phyloP scores from a whole-genome alignment of 2,888 invertebrate species.

The Brassicogethes aeneus region DNA sequence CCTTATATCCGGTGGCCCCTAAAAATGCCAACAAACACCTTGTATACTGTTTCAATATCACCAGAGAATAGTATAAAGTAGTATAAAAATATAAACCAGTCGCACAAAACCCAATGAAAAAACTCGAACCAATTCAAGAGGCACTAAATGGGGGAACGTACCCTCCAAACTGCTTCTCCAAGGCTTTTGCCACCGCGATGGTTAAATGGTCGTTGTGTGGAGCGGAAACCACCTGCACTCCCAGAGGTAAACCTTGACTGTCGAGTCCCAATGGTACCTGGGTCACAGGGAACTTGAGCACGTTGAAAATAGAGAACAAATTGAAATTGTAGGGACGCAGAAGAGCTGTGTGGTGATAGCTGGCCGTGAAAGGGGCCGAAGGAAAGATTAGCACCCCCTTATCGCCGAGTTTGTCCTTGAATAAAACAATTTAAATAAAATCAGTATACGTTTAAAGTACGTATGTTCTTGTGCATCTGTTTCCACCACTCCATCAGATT shows the following conservation, averaged over 20 bases:
- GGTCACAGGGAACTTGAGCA: conserved; percentile 70
- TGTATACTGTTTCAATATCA: too few species aligned
- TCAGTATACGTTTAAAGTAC: too few species aligned
- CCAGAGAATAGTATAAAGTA: too few species aligned
- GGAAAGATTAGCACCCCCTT: conserved; percentile 81
- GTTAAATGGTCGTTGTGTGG: conserved; percentile 63
- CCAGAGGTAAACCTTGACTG: conserved; percentile 62
- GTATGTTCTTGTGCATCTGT: too few species aligned
- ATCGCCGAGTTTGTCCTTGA: conserved; percentile 60
- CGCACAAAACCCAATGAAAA: too few species aligned
- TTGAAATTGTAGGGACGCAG: conserved; percentile 74
- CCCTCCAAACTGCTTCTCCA: conserved; percentile 63
- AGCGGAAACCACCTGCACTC: conserved; percentile 69
- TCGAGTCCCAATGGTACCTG: conserved; percentile 77
- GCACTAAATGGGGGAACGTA: conserved; percentile 50
- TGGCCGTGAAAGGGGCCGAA: conserved; percentile 68
- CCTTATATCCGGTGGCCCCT: too few species aligned
- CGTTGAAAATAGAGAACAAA: conserved; percentile 81
- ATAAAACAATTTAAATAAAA: conserved; percentile 15
- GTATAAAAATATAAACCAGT: too few species aligned
- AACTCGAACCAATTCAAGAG: too few species aligned
- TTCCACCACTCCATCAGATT: too few species aligned
- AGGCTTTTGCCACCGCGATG: conserved; percentile 61
- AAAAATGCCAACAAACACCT: too few species aligned
- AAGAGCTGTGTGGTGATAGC: conserved; percentile 71